phyloP scores from a whole-genome alignment of 2,888 invertebrate genomes.

The Drosophila phalerata region DNA sequence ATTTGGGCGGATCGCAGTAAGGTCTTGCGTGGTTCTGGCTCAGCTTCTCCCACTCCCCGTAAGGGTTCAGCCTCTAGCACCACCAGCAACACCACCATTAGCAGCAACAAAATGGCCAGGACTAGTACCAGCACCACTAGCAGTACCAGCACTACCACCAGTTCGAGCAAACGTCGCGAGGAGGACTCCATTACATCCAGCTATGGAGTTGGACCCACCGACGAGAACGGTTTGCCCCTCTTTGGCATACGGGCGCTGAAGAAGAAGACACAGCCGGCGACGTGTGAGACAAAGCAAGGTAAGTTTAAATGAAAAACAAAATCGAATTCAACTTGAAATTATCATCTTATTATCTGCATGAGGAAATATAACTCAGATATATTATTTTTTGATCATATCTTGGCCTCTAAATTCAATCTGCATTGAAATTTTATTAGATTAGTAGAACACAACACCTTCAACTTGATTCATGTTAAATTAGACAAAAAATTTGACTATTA shows the following conservation, averaged over 20 bases:
- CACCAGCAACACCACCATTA: conserved; percentile 31
- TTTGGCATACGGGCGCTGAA: conserved; percentile 92
- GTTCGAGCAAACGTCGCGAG: conserved; percentile 67
- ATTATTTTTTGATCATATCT: no score
- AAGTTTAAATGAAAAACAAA: no score
- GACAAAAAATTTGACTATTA: no score
- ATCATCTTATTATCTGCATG: no score
- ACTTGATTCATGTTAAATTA: no score
- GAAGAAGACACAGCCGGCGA: conserved; percentile 84
- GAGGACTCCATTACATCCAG: conserved; percentile 91
- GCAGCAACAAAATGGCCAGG: conserved; percentile 45
- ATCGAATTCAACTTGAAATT: not conserved
- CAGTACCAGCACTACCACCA: conserved; percentile 51
- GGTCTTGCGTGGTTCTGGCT: conserved; percentile 64
- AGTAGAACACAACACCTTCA: no score
- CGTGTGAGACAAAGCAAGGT: conserved; percentile 89
- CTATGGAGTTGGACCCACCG: conserved; percentile 93
- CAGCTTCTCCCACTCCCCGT: conserved; percentile 40
- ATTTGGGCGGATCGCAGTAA: conserved; percentile 83
- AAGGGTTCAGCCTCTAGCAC: conserved; percentile 62
- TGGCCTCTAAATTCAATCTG: no score
- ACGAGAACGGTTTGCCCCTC: conserved; percentile 91
- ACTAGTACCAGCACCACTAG: conserved; percentile 84
- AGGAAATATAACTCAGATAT: no score
- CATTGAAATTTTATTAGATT: no score